Base-by-base conservation (phyloP, 1,140 invertebrate species). In the Cataglyphis hispanica region DNA sequence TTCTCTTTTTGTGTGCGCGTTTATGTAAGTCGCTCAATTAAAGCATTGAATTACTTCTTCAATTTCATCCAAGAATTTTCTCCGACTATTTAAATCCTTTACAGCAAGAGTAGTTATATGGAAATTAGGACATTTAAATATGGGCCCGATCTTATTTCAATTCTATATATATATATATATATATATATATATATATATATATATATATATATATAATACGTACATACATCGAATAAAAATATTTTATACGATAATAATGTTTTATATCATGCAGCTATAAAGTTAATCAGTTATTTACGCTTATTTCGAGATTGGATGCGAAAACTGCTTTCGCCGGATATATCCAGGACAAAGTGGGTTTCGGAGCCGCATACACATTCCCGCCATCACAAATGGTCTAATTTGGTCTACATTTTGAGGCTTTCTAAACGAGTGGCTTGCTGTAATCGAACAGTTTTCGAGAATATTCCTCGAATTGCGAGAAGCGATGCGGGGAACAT, bases 391-490 rank as follows among this genome's bases (percentile, higher is more conserved):
- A 75, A 40, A 11, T 31, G 31, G 40, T 80, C 34, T 64, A 66
- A 86, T 76, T 53, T 76, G 10, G 67, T 53, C 22, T 7, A 43
- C 25, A 27, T 61, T 7, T 7, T 56, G 46, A 75, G 61, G 13
- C 22, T 64, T 43, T 19, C 16, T 16, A n/a, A 7, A 19, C 37
- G 72, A 46, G 13, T n/a, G 43, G 27, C 58, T 53, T 22, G 25
- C 37, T 19, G 8, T 56, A 50, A 85, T 60, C 31, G 27, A 46
- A 1, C 40, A 11, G 7, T 43, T 11, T 40, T 27, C 27, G 43
- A 69, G 13, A 60, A 86, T 69, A 78, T 85, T 56, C 34, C n/a
- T 40, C 46, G 67, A 34, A 34, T 22, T 19, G 34, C 8, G 27
- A 5, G n/a, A 43, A 22, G 46, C 5, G 31, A 34, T 13, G 60